Conservation (phyloP, 2,888 invertebrate species). For the Mactromeris polynyma region DNA sequence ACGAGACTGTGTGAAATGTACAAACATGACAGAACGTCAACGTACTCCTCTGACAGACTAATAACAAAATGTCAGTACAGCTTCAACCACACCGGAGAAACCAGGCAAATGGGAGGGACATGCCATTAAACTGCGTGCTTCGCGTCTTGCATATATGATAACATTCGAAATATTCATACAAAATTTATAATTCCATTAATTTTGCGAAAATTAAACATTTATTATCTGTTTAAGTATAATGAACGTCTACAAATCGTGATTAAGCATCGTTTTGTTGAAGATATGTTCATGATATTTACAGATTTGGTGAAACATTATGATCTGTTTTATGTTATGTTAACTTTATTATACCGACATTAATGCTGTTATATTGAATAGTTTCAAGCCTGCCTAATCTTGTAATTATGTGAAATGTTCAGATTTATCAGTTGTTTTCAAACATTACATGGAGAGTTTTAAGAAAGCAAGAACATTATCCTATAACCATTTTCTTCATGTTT, state of each 20-base stretch:
- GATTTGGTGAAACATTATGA: not conserved
- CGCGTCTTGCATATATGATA: not conserved
- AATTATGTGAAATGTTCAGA: not conserved
- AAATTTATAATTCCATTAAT: not conserved
- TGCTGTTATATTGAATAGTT: not conserved
- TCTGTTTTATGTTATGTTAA: not conserved
- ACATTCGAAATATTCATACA: not conserved
- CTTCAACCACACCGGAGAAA: not conserved
- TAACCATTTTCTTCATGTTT: too few species aligned
- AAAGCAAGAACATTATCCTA: too few species aligned
- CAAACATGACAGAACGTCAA: too few species aligned
- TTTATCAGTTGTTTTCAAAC: not conserved
- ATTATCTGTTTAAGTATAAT: not conserved
- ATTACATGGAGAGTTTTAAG: too few species aligned
- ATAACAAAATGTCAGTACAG: too few species aligned
- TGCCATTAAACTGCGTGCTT: not conserved
- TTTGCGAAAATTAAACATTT: not conserved
- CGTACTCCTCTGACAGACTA: too few species aligned
- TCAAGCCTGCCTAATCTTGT: not conserved
- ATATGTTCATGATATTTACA: not conserved
- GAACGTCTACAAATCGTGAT: not conserved
- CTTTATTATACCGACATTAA: not conserved
- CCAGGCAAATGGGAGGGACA: not conserved
- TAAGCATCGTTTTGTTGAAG: not conserved
- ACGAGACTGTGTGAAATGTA: too few species aligned